Percentiles rank a stretch among this genome's conserved stretches.
Evolutionary conservation across 2,113 vertebrate species (phyloP).

Genomic region (Colossoma macropomum): DNA sequence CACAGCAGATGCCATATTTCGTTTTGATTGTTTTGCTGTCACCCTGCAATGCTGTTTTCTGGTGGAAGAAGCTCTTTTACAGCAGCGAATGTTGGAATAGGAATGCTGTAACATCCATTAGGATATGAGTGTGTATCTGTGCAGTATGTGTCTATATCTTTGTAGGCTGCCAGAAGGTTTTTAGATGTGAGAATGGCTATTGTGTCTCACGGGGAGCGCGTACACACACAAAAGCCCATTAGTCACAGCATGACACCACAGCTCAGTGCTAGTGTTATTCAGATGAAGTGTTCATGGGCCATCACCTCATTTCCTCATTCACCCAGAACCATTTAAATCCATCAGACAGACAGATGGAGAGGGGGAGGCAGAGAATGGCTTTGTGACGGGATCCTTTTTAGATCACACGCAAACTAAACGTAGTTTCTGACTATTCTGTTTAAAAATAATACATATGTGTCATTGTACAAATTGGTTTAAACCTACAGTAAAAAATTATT

Average conservation of each 20-base stretch:
- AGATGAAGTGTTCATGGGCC: constrained; percentile 42
- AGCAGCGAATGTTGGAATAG: background rate
- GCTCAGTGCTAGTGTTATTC: constrained; percentile 31
- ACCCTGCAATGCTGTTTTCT: background rate
- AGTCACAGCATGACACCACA: constrained; percentile 38
- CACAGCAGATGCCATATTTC: background rate
- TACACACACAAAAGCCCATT: constrained; percentile 30
- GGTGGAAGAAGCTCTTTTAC: background rate
- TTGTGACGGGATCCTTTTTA: constrained; percentile 2
- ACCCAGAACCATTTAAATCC: constrained; percentile 29
- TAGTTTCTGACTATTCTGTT: background rate
- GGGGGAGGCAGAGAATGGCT: background rate
- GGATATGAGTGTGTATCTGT: background rate
- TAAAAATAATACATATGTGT: too few relatives aligned
- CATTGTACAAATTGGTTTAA: too few relatives aligned
- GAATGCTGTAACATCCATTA: background rate
- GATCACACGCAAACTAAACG: constrained; percentile 13
- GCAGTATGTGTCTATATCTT: background rate
- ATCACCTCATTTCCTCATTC: constrained; percentile 44
- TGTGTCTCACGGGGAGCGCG: constrained; percentile 3
- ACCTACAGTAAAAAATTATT: too few relatives aligned
- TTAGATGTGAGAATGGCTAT: background rate
- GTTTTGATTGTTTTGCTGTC: background rate
- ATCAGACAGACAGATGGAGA: constrained; percentile 4
- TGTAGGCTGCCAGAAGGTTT: background rate